Evolutionary conservation across 2,113 vertebrate genomes (phyloP).

Genomic region (Phylloscopus trochilus): DNA sequence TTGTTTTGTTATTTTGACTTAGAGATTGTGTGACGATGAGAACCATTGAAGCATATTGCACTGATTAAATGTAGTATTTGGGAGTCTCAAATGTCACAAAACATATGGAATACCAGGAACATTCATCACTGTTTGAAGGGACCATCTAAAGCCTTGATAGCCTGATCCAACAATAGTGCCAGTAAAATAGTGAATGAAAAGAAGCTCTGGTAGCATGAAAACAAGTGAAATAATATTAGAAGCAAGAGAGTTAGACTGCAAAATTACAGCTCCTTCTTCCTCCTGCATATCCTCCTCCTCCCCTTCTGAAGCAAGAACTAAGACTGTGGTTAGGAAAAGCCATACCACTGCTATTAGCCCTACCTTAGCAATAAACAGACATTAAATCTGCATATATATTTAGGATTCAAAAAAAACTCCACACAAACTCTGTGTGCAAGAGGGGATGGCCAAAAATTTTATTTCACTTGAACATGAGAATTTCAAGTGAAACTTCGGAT

Average conservation of each 20-base stretch:
- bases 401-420: not conserved
- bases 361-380: not conserved
- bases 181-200: slow-evolving; percentile 30
- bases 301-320: not conserved
- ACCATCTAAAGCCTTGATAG: slow-evolving; percentile 59
- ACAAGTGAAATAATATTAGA: not conserved
- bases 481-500: not conserved
- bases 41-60: slow-evolving; percentile 51
- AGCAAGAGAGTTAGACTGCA: not conserved
- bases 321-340: not conserved
- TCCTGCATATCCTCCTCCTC: not conserved
- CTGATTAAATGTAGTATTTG: slow-evolving; percentile 56
- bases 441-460: not conserved
- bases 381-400: not conserved
- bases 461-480: not conserved
- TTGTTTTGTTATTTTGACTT: slow-evolving; percentile 66
- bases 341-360: not conserved
- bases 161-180: not conserved
- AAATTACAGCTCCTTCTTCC: not conserved
- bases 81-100: slow-evolving; percentile 60
- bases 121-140: slow-evolving; percentile 44
- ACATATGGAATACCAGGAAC: slow-evolving; percentile 47
- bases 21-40: slow-evolving; percentile 30
- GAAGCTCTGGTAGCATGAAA: not conserved
- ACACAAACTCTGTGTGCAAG: not conserved